phyloP scores from a whole-genome alignment of 2,113 vertebrate species.

The Haplochromis burtoni region DNA sequence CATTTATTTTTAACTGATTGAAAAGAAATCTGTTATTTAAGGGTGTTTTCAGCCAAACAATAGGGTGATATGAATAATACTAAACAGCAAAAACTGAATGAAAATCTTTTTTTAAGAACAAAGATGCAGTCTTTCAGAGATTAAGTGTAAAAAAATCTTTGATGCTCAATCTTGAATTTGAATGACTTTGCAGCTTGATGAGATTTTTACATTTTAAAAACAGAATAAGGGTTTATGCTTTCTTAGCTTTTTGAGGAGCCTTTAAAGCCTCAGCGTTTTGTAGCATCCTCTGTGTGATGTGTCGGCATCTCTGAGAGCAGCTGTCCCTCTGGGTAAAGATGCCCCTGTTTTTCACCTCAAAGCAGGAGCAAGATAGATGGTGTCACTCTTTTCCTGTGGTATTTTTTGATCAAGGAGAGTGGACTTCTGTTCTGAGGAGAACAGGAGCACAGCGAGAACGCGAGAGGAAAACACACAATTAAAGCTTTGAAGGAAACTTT shows the following conservation, averaged over 20 bases:
- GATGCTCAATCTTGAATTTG: neutral
- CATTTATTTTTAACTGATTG: neutral
- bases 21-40: neutral
- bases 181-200: neutral
- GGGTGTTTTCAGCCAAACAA: neutral
- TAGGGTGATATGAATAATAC: neutral
- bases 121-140: neutral
- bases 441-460: neutral
- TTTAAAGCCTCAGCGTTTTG: neutral
- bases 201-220: neutral
- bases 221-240: neutral
- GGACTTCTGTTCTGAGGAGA: neutral
- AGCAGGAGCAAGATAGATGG: slow-evolving; percentile 16
- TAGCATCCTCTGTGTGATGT: neutral
- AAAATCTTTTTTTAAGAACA: neutral
- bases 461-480: neutral
- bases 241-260: neutral
- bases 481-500: slow-evolving; percentile 13
- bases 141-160: neutral
- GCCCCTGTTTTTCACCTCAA: slow-evolving; percentile 36
- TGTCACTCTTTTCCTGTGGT: slow-evolving; percentile 1
- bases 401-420: slow-evolving; percentile 25
- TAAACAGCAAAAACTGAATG: neutral
- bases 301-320: neutral
- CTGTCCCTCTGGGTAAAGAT: neutral